These are phyloP conservation scores for Buceros bicornis DNA, from an alignment of 2,797 vertebrate species.

Conservation along the genomic window DNA sequence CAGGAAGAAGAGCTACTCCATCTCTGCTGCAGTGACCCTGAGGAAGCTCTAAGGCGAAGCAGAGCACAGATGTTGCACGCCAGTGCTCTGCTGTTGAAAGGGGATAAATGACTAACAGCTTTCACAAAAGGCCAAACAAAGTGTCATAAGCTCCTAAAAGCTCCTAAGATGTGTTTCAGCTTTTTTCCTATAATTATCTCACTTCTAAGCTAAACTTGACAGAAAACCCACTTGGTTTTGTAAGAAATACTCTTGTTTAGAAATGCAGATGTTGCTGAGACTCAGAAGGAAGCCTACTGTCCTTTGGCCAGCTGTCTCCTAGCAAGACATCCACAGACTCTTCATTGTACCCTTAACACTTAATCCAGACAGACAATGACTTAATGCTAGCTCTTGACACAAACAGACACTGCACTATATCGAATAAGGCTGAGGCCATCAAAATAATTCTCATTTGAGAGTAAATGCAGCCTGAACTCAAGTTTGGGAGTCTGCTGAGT, in stretches of 20 bases:
- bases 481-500: conserved; percentile 44
- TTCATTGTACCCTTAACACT: conserved; percentile 28
- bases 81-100: conserved; percentile 1
- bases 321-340: conserved; percentile 17
- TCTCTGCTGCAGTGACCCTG: background rate
- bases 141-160: conserved; percentile 56
- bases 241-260: conserved; percentile 46
- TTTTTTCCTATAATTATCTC: conserved; percentile 52
- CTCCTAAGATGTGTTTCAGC: conserved; percentile 24
- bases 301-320: conserved; percentile 31
- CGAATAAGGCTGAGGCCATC: conserved; percentile 8
- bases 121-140: conserved; percentile 43
- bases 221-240: conserved; percentile 41
- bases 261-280: conserved; percentile 28
- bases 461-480: conserved; percentile 34
- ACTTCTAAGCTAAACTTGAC: conserved; percentile 49
- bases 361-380: conserved; percentile 53
- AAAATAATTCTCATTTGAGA: conserved; percentile 56
- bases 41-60: conserved; percentile 21
- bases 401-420: background rate
- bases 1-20: background rate
- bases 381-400: conserved; percentile 58
- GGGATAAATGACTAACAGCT: conserved; percentile 31
- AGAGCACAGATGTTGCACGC: background rate
- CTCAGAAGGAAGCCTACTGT: conserved; percentile 20